A percentile compares a stretch with the other conserved stretches of the same genome.
Evolutionary conservation across 2,797 vertebrate species (phyloP).

Genomic region (Centroberyx gerrardi): DNA sequence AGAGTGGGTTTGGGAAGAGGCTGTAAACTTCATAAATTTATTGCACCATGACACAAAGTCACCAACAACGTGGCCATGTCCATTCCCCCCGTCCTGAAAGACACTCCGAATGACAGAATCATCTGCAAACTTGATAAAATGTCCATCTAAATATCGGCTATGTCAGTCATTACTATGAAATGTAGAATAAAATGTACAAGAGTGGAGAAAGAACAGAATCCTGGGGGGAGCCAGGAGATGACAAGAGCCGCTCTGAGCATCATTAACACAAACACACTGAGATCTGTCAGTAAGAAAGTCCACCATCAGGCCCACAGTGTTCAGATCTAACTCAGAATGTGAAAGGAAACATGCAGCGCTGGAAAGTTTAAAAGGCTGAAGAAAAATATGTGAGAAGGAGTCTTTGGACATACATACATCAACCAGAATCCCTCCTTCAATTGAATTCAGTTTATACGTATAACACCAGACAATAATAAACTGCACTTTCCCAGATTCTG

Average conservation of each 20-base stretch:
- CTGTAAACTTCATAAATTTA: conserved; percentile 51
- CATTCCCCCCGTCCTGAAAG: background rate
- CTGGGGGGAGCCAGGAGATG: conserved; percentile 4
- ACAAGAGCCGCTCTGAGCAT: conserved; percentile 6
- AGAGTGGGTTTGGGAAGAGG: conserved; percentile 18
- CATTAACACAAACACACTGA: background rate
- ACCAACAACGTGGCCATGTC: background rate
- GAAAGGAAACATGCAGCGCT: conserved; percentile 3
- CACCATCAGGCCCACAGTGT: background rate
- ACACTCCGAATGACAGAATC: background rate
- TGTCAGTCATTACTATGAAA: conserved; percentile 32
- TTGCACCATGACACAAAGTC: conserved; percentile 48
- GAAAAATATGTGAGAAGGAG: background rate
- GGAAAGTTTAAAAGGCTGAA: conserved; percentile 13
- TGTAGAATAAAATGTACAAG: background rate
- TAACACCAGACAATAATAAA: conserved; percentile 33
- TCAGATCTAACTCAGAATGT: conserved; percentile 12
- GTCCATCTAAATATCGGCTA: conserved; percentile 26
- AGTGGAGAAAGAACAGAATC: conserved; percentile 6
- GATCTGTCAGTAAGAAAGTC: conserved; percentile 15
- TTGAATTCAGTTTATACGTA: conserved; percentile 50
- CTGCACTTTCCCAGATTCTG: conserved; percentile 38
- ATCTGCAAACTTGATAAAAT: conserved; percentile 33
- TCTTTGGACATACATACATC: conserved; percentile 42
- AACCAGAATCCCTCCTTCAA: conserved; percentile 35